These are phyloP conservation scores for Diadromus collaris DNA, from an alignment of 2,888 invertebrate species.

Conservation along the genomic window DNA sequence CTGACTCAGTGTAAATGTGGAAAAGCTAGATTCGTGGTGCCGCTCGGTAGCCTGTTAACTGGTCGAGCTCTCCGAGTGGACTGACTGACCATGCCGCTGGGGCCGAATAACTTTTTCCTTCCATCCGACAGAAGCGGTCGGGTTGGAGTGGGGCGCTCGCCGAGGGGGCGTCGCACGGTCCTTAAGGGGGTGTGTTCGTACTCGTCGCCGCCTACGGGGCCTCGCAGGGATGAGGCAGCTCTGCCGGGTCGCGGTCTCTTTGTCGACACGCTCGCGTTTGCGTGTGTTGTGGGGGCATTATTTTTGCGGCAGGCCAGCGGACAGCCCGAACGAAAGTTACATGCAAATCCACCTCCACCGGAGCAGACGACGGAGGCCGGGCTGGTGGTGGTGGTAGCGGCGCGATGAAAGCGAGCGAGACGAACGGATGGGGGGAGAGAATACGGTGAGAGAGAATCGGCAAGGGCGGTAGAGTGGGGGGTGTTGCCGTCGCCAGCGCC, in stretches of 20 bases:
- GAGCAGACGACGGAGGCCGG: conserved; percentile 23
- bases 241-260: not conserved
- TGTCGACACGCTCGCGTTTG: conserved; percentile 10
- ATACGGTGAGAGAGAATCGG: conserved; percentile 9
- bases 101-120: conserved; percentile 73
- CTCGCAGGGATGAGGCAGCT: not conserved
- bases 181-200: conserved; percentile 56
- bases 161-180: conserved; percentile 59
- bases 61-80: conserved; percentile 78
- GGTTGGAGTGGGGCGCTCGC: conserved; percentile 52
- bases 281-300: conserved; percentile 29
- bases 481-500: conserved; percentile 55
- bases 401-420: conserved; percentile 36
- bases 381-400: conserved; percentile 13
- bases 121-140: conserved; percentile 51
- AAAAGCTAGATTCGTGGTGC: not conserved
- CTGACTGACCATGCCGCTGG: conserved; percentile 74
- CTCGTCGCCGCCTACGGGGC: conserved; percentile 53
- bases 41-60: conserved; percentile 67
- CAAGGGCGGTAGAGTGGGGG: conserved; percentile 43
- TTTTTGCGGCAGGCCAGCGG: conserved; percentile 47
- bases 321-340: conserved; percentile 26
- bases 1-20: not conserved
- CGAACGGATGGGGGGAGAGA: conserved; percentile 10
- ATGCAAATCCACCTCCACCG: conserved; percentile 53